Evolutionary conservation across 2,888 invertebrate species (phyloP), one percentile per base, ranked within the genome.

Genomic region (Timandra comae): DNA sequence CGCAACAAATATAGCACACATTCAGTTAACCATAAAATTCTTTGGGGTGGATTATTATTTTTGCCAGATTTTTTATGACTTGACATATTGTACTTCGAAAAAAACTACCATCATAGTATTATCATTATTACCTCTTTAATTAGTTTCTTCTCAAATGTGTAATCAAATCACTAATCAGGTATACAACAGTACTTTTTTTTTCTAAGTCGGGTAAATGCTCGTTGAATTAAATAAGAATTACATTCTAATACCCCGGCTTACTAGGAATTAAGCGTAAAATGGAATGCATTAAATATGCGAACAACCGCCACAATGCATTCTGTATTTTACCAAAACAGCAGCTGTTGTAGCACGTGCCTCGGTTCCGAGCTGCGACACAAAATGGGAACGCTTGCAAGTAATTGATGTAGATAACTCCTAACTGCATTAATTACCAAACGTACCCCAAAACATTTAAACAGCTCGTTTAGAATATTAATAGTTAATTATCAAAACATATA

Each of bases 401-500:
- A 58, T 54, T 59, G 46, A 55, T 47, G 46, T 37, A 45, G 37
- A 46, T 45, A 48, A 34, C 35, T 26, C 38, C 30, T 41, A 56
- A 58, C 54, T 27, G 46, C 62, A 67, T 70, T 63, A 63, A 71
- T 66, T 61, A 65, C 49, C 43, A 40, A 30, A 42, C 32, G 32
- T 43, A 37, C 52, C 63, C 63, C 56, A 62, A 66, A 46, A 60
- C 62, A 67, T 63, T 69, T 63, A 63, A 66, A 56, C 62, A 64
- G 56, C 57, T 62, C 63, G 53, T 68, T 74, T 52, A 29, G 44
- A 63, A 63, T 59, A 66, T 73, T 71, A 67, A 61, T 52, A 63
- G 57, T 57, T 74, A 72, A 79, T 79, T 72, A 74, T 52, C 35
- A 57, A 64, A 63, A 61, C 60, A 62, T 56, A 65, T 60, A 58